A percentile compares a stretch with the other conserved stretches of the same genome.
Conservation (phyloP, 2,797 vertebrate genomes). For the Nyctibius grandis region DNA sequence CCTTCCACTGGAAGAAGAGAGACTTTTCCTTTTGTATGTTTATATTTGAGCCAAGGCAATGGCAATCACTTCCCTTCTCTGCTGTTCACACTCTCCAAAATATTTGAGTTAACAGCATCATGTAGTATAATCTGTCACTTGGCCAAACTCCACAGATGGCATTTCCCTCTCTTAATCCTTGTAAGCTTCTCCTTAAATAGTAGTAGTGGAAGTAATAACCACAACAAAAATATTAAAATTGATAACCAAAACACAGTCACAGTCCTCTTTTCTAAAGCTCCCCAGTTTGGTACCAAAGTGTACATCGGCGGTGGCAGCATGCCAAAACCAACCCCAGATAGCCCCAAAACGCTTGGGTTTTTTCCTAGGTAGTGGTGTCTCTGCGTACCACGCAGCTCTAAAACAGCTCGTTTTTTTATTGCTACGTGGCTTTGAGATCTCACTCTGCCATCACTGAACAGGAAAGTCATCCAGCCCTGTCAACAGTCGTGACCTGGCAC, state of each 20-base stretch:
- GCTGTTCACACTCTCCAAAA: background rate
- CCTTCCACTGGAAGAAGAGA: background rate
- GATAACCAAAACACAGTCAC: background rate
- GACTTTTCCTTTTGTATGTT: background rate
- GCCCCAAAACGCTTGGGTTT: background rate
- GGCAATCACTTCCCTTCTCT: background rate
- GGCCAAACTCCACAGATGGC: conserved; percentile 27
- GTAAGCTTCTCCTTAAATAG: background rate
- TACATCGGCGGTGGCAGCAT: background rate
- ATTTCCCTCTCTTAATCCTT: background rate
- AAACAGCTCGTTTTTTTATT: background rate
- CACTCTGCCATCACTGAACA: background rate
- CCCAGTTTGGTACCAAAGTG: background rate
- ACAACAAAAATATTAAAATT: background rate
- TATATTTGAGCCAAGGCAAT: background rate
- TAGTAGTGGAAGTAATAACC: background rate
- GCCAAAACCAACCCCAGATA: background rate
- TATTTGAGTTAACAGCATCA: background rate
- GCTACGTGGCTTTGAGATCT: background rate
- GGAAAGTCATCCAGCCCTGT: background rate
- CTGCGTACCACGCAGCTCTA: accelerated
- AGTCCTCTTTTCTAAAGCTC: background rate
- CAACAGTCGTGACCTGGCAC: background rate
- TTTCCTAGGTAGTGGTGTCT: background rate
- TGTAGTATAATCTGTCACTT: background rate